A percentile compares a stretch with the other conserved stretches of the same genome.
Conservation (phyloP, 2,797 vertebrate species). For the Simalia tracyae region DNA sequence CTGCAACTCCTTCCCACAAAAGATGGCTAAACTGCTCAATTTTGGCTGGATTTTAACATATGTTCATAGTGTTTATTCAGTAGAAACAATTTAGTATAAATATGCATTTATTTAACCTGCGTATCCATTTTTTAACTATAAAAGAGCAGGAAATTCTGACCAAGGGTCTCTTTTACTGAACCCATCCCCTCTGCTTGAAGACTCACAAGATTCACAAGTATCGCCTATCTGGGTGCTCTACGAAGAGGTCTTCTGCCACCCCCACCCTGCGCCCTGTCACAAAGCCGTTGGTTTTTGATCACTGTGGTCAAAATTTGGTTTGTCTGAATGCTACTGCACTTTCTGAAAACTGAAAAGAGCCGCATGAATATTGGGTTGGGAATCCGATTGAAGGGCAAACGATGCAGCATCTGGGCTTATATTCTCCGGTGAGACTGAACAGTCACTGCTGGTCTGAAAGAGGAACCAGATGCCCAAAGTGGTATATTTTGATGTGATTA, state of each 20-base stretch:
- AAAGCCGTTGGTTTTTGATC: constrained; percentile 32
- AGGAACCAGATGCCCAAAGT: constrained; percentile 7
- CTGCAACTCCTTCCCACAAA: neutral
- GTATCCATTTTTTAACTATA: constrained; percentile 48
- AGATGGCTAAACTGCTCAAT: neutral
- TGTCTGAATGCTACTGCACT: constrained; percentile 1
- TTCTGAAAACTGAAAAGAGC: constrained; percentile 38
- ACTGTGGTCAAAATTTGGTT: accelerated
- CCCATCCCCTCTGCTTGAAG: constrained; percentile 60
- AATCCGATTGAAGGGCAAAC: neutral
- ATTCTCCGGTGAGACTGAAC: neutral
- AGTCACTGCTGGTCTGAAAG: constrained; percentile 9
- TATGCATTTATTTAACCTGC: constrained; percentile 51
- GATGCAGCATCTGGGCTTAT: constrained; percentile 3
- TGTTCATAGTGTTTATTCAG: constrained; percentile 33
- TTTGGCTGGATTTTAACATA: neutral
- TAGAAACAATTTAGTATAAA: constrained; percentile 46
- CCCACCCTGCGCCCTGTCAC: too few species aligned
- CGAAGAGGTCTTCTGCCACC: neutral
- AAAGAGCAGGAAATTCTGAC: constrained; percentile 36
- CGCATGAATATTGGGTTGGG: constrained; percentile 26
- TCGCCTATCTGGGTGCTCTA: neutral
- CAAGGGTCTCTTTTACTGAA: constrained; percentile 53
- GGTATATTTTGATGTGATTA: constrained; percentile 38
- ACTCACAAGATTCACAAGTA: constrained; percentile 41